Conservation (phyloP, 2,797 vertebrate genomes). For the Smutsia gigantea region DNA sequence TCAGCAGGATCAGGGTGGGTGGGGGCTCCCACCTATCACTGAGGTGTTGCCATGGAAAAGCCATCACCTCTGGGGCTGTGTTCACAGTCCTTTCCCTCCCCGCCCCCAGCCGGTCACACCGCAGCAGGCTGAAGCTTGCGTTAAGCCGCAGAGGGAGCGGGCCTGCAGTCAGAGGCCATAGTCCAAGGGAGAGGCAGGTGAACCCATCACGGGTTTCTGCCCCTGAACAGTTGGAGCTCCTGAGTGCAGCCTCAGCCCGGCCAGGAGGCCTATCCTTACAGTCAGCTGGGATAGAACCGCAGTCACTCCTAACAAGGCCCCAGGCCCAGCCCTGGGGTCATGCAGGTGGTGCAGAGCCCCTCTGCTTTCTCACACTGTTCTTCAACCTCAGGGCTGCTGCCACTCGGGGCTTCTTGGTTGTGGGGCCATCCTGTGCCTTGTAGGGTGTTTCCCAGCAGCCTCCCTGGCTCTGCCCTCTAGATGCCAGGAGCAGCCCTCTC, state of each 20-base stretch:
- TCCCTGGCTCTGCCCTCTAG: neutral
- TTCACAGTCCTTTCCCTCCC: neutral
- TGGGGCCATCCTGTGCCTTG: fast-evolving
- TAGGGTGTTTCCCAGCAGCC: no score
- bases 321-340: neutral
- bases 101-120: neutral
- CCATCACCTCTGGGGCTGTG: neutral
- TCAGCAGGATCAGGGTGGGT: neutral
- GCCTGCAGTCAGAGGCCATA: neutral
- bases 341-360: neutral
- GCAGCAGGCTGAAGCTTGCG: neutral
- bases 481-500: neutral
- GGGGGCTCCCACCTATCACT: neutral
- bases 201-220: neutral
- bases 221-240: neutral
- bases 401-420: neutral
- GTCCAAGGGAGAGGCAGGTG: neutral
- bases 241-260: fast-evolving
- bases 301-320: neutral
- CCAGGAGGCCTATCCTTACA: neutral
- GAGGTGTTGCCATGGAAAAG: neutral
- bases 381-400: fast-evolving
- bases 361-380: fast-evolving
- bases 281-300: neutral
- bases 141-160: neutral